Base-by-base conservation (phyloP, 1,140 invertebrate species). In the Papilio polyxenes region DNA sequence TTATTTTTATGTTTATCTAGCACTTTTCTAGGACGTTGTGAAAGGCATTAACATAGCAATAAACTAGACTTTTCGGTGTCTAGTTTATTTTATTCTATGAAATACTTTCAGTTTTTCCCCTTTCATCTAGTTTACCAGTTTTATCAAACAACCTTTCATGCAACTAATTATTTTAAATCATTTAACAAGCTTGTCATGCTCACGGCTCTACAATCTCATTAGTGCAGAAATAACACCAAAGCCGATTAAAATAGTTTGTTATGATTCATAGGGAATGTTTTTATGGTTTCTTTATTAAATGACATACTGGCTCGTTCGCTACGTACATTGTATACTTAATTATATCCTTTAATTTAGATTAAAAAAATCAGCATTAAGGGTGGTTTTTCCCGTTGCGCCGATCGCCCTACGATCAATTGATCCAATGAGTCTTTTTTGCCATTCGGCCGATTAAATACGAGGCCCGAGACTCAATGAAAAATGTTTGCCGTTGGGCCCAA, bases 161-260 rank as follows among this genome's bases (percentile, higher is more conserved):
- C 37, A 37, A 69, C 23, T 72, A 37, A 72, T 37, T 23, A 31
- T 40, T 31, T 65, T 65, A 31, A 65, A 65, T 65, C 62, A 65
- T 72, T 72, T 72, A 72, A 72, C 65, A 72, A 72, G 65, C 65
- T 72, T 37, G 3, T 37, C 65, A 72, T 72, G 65, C 13, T 40
- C 65, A 72, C 31, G 13, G 31, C 65, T 4, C 23, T 17, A 40
- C 31, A 15, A 72, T 72, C 65, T 72, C 65, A 72, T 72, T 72
- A 72, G 65, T 72, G 31, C 37, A 72, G 31, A 13, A 37, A 56
- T 44, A 56, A 31, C 9, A 65, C 20, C 23, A 13, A 65, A 72
- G 31, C 65, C 65, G 31, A 11, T 72, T 72, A 72, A 72, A 72
- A 69, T 31, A 15, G 65, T 72, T 72, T 72, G 23, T 65, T 65